Evolutionary conservation across 1,140 invertebrate species (phyloP), one percentile per base, ranked within the genome.

Genomic region (Drosophila virilis): DNA sequence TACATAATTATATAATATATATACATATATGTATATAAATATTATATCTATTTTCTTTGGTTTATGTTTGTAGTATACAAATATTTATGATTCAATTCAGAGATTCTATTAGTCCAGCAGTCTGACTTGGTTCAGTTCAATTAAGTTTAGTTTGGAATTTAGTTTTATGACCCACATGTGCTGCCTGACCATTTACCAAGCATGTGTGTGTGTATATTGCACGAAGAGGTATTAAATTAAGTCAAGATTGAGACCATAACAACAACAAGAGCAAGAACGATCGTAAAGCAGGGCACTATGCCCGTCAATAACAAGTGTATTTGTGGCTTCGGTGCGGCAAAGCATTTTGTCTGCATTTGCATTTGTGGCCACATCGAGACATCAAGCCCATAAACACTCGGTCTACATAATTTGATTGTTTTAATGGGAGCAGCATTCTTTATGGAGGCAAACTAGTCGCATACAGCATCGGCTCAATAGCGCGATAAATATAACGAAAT

Each of bases 361-460:
- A 46, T 50, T 48, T 46, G 42, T 45, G 17, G 51, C 22, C 22
- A 28, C 22, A 28, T 28, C 22, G 4, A 28, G 22, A 28, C 22
- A 54, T 17, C 51, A 13, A 37, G 51, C 32, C 46, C 64, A 78
- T 85, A 86, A 85, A 86, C 71, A 78, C 78, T 73, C 68, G 50
- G 69, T 67, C 73, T 71, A 78, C 75, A 83, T 74, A 72, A 86
- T 83, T 86, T 77, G 59, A 66, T 77, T 74, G 76, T 71, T 62
- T 79, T 79, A 82, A 76, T 76, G 70, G 70, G 38, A 48, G 12
- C 52, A 43, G 51, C 17, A 61, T 74, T 73, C 54, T 67, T 79
- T 76, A 65, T 71, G 60, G 62, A 68, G 46, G 54, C 33, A 46
- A 15, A 51, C 68, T 17, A 48, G 55, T 51, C 32, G 59, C 10